Conservation (phyloP, 2,797 vertebrate genomes). For the Paedocypris micromegethes region DNA sequence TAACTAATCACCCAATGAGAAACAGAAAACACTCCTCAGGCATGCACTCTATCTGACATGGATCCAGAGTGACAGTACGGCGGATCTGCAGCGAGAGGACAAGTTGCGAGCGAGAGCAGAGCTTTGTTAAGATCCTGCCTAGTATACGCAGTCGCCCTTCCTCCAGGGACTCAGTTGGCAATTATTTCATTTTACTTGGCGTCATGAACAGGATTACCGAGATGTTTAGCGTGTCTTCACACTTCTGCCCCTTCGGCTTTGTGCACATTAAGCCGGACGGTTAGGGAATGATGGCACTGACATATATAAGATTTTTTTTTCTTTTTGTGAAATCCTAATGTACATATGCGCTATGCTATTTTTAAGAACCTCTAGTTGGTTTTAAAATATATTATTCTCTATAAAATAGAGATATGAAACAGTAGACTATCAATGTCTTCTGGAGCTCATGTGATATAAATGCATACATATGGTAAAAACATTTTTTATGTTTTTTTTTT, state of each 20-base stretch:
- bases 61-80: constrained; percentile 45
- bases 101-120: constrained; percentile 1
- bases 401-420: too few species aligned
- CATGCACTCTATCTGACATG: constrained; percentile 30
- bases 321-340: too few species aligned
- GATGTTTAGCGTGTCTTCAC: constrained; percentile 40
- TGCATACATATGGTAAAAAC: neutral
- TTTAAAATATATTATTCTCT: too few species aligned
- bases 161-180: constrained; percentile 31
- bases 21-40: constrained; percentile 38
- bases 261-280: constrained; percentile 24
- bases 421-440: constrained; percentile 3
- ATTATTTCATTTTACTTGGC: constrained; percentile 48
- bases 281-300: constrained; percentile 12
- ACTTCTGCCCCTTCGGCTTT: constrained; percentile 24
- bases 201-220: constrained; percentile 40
- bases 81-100: constrained; percentile 13
- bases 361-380: too few species aligned
- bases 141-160: constrained; percentile 20
- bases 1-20: constrained; percentile 50
- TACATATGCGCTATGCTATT: too few species aligned
- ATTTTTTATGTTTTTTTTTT: too few species aligned
- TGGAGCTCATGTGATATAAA: constrained; percentile 24
- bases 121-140: constrained; percentile 34
- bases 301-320: constrained; percentile 16